phyloP scores from a whole-genome alignment of 2,888 invertebrate species.

The Meiosimyza decipiens region DNA sequence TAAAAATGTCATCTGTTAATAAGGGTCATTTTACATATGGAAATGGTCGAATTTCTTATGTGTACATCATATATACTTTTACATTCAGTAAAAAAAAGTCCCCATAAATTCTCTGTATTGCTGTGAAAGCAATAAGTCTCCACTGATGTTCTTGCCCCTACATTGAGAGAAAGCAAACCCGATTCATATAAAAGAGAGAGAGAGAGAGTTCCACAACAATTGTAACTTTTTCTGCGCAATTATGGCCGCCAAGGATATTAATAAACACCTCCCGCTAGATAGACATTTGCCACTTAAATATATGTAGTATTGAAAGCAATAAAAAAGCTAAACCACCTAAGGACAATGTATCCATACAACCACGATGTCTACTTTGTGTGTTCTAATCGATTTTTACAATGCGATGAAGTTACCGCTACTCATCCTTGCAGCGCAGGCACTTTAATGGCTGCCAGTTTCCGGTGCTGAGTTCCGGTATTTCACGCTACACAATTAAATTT shows the following conservation, averaged over 20 bases:
- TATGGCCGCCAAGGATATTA: conserved; percentile 30
- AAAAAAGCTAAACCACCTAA: background rate
- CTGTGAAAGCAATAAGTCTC: background rate
- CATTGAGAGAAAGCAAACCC: background rate
- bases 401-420: conserved; percentile 39
- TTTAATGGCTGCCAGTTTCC: conserved; percentile 35
- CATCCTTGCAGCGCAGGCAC: conserved; percentile 8
- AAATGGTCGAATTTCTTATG: too few species aligned
- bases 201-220: background rate
- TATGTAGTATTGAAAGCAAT: too few species aligned
- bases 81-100: too few species aligned
- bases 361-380: background rate
- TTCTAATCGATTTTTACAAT: conserved; percentile 47
- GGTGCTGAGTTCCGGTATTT: conserved; percentile 32
- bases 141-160: background rate
- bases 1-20: too few species aligned
- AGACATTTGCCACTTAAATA: background rate
- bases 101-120: too few species aligned
- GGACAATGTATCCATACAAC: background rate
- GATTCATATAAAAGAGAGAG: background rate
- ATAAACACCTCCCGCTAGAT: conserved; percentile 11
- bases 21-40: too few species aligned
- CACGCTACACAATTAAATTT: background rate
- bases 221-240: conserved; percentile 23
- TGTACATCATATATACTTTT: too few species aligned